These are phyloP conservation scores for Yasuhikotakia modesta DNA, from an alignment of 2,797 vertebrate species.

Conservation along the genomic window DNA sequence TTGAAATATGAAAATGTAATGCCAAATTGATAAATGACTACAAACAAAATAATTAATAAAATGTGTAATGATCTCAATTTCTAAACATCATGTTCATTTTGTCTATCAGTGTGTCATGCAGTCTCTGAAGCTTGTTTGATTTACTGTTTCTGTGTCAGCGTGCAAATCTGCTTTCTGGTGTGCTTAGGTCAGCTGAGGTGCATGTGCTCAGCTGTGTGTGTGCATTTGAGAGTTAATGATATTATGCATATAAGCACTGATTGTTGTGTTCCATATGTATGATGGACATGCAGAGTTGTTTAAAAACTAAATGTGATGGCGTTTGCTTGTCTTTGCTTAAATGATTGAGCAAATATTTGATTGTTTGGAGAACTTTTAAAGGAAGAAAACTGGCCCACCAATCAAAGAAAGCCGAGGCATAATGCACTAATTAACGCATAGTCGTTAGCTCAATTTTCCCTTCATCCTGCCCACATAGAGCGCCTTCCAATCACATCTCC, in stretches of 20 bases:
- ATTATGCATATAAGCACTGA: constrained; percentile 15
- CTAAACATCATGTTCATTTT: background rate
- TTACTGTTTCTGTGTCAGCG: background rate
- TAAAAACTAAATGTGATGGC: background rate
- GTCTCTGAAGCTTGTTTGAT: constrained; percentile 3
- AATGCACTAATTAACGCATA: constrained; percentile 50
- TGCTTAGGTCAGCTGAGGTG: constrained; percentile 22
- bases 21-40: constrained; percentile 1
- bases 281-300: constrained; percentile 17
- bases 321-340: constrained; percentile 24
- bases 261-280: constrained; percentile 39
- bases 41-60: constrained; percentile 7
- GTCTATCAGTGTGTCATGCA: background rate
- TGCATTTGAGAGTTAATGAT: constrained; percentile 29
- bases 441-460: constrained; percentile 43
- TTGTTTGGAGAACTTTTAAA: constrained; percentile 39
- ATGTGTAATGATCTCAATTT: background rate
- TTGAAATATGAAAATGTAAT: background rate
- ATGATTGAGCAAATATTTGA: background rate
- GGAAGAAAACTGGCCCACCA: constrained; percentile 9
- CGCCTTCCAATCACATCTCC: constrained; percentile 32
- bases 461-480: constrained; percentile 40
- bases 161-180: background rate
- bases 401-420: constrained; percentile 30
- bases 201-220: constrained; percentile 14